A percentile compares a stretch with the other conserved stretches of the same genome.
Evolutionary conservation across 1,140 invertebrate genomes (phyloP).

Genomic region (Bombus cullumanus): DNA sequence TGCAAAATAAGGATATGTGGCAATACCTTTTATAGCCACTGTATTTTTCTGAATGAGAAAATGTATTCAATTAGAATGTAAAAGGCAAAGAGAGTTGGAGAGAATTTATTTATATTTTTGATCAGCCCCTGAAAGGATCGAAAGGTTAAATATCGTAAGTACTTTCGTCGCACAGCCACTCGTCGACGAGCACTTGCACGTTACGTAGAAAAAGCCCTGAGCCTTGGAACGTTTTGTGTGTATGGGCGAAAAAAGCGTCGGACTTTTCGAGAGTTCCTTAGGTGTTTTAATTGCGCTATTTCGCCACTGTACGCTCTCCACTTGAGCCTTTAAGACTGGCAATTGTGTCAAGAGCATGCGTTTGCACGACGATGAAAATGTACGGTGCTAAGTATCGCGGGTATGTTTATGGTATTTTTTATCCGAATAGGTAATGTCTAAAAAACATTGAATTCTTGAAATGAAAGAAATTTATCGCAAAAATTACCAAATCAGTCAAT

Average conservation of each 20-base stretch:
- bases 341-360: constrained; percentile 45
- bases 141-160: constrained; percentile 19
- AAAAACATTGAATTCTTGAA: not conserved
- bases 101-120: not conserved
- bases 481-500: not conserved
- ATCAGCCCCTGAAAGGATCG: not conserved
- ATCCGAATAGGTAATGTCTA: not conserved
- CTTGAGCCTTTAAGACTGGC: constrained; percentile 18
- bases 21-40: not conserved
- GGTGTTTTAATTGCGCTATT: constrained; percentile 41
- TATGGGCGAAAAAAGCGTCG: not conserved
- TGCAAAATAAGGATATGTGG: not conserved
- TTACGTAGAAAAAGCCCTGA: not conserved
- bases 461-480: not conserved
- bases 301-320: constrained; percentile 15
- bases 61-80: not conserved
- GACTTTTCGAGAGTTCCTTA: constrained; percentile 36
- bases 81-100: not conserved
- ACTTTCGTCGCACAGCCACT: not conserved
- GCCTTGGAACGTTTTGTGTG: not conserved
- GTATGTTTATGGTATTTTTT: not conserved
- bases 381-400: not conserved
- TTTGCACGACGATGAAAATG: constrained; percentile 8
- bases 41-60: not conserved
- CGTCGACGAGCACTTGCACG: not conserved